A percentile compares a stretch with the other conserved stretches of the same genome.
Conservation (phyloP, 2,797 vertebrate species). For the Semotilus atromaculatus region DNA sequence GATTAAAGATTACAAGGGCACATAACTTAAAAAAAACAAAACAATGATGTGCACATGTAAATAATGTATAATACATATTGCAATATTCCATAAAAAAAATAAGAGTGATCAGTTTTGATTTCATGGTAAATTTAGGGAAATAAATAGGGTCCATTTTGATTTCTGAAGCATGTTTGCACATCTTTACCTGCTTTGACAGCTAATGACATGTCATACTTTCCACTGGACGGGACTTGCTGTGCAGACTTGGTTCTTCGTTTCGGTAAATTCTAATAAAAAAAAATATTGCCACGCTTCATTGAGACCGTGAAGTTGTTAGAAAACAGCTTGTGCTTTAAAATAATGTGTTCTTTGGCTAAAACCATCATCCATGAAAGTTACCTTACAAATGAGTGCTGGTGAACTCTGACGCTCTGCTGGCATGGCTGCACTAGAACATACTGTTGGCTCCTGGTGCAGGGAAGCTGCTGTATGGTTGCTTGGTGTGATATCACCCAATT, state of each 20-base stretch:
- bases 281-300: background rate
- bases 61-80: background rate
- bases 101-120: background rate
- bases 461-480: constrained; percentile 29
- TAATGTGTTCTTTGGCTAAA: background rate
- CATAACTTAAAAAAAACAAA: background rate
- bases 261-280: constrained; percentile 34
- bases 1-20: background rate
- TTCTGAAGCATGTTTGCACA: background rate
- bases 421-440: constrained; percentile 61
- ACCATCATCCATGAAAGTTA: constrained; percentile 23
- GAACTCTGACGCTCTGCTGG: constrained; percentile 27
- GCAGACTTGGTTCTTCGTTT: constrained; percentile 57
- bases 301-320: background rate
- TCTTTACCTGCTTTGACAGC: constrained; percentile 63
- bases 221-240: constrained; percentile 26
- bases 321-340: background rate
- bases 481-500: constrained; percentile 69
- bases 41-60: background rate
- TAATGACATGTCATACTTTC: constrained; percentile 26
- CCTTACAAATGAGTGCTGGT: constrained; percentile 36
- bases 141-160: background rate
- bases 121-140: background rate
- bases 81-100: background rate
- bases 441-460: constrained; percentile 58